These are phyloP conservation scores for Diadegma fenestrale DNA, from an alignment of 2,888 invertebrate species.

Conservation along the genomic window DNA sequence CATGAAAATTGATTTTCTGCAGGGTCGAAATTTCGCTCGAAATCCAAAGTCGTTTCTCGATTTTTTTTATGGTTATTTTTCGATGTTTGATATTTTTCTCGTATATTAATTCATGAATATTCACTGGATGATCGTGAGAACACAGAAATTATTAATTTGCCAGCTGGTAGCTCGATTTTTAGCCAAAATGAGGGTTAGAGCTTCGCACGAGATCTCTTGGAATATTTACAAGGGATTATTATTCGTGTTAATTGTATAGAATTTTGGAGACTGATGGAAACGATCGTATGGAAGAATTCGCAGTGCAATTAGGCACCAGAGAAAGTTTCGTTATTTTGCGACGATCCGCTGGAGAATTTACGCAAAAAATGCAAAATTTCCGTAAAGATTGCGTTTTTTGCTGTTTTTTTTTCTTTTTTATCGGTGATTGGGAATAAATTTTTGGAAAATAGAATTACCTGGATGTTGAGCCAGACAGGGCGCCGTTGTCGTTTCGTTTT, in stretches of 20 bases:
- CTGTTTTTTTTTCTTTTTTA: neutral
- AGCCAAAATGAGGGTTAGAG: slow-evolving; percentile 60
- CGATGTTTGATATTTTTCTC: neutral
- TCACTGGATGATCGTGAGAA: slow-evolving; percentile 48
- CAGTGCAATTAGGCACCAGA: neutral
- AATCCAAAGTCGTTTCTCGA: too few species aligned
- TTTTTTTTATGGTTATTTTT: neutral
- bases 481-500: slow-evolving; percentile 76
- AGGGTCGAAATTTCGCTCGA: too few species aligned
- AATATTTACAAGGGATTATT: slow-evolving; percentile 48
- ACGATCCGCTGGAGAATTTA: neutral
- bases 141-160: slow-evolving; percentile 50
- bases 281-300: neutral
- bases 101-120: slow-evolving; percentile 35
- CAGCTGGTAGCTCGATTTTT: slow-evolving; percentile 47
- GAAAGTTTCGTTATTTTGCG: neutral
- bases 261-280: neutral
- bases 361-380: neutral
- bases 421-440: neutral
- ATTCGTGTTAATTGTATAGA: slow-evolving; percentile 21
- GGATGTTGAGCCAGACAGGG: slow-evolving; percentile 71
- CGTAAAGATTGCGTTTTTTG: neutral
- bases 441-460: slow-evolving; percentile 73
- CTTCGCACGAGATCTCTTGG: slow-evolving; percentile 32
- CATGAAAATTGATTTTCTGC: too few species aligned